Evolutionary conservation across 1,140 invertebrate species (phyloP), one percentile per base, ranked within the genome.

Genomic region (Vollenhovia emeryi): DNA sequence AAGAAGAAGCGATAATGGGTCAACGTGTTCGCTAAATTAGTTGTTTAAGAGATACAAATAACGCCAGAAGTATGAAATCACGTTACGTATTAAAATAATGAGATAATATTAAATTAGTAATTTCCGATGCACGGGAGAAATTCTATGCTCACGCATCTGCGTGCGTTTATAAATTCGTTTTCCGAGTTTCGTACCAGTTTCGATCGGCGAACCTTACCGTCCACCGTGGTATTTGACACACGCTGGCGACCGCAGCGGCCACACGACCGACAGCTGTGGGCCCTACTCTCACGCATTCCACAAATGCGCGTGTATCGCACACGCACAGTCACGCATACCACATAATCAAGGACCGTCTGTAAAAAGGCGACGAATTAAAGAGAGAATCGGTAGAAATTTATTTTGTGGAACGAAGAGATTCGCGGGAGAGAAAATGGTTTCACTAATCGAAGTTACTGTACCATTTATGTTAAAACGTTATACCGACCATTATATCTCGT

Each of bases 251-350:
- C 21, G 15, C 60, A 79, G 75, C 60, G 68, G 75, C 27, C 75
- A 36, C 55, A 75, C 75, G 74, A 78, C 66, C 75, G 62, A 80
- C 76, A 80, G 76, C 76, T 80, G 64, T 80, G 76, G n/a, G 18
- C 15, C 64, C 33, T 80, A 80, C 64, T 80, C 76, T 80, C 45
- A 80, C 60, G 64, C 76, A 80, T 80, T 80, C 62, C 76, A 69
- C 13, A 80, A 69, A 6, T 0, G 50, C 62, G 9, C 55, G 33
- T 55, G 64, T 82, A 45, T 82, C n/a, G 21, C 11, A 55, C 21
- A 66, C 40, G 57, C 33, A 21, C n/a, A 80, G 21, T n/a, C 64
- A 80, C 48, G 24, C 60, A 80, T 33, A 79, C 30, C 18, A 48
- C 18, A 40, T 48, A n/a, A 52, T 79, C 33, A 80, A 69, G 43